A percentile compares a stretch with the other conserved stretches of the same genome.
These are phyloP conservation scores for Drosophila takahashii DNA, from an alignment of 1,140 invertebrate species.

Conservation along the genomic window DNA sequence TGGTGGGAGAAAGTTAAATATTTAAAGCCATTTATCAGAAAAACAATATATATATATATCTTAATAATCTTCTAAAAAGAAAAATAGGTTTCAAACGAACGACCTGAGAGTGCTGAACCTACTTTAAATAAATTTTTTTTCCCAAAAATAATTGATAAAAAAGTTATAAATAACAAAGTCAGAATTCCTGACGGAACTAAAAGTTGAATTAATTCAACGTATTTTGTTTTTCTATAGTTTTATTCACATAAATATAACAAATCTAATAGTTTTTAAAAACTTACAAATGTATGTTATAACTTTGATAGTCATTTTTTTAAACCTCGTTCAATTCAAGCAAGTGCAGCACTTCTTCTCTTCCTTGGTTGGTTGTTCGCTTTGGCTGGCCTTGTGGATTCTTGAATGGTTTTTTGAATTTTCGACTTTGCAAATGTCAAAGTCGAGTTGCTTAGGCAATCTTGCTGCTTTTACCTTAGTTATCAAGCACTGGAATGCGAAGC, in stretches of 20 bases:
- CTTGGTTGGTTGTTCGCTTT: not conserved
- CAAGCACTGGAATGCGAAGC: not conserved
- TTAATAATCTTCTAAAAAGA: not conserved
- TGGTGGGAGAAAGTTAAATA: not conserved
- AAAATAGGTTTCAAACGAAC: not conserved
- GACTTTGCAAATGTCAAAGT: not conserved
- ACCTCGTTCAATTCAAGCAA: not conserved
- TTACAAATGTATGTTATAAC: not conserved
- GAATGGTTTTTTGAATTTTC: not conserved
- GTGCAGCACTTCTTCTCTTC: not conserved
- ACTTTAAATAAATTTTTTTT: too few species aligned
- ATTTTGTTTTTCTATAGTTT: too few species aligned
- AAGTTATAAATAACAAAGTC: too few species aligned
- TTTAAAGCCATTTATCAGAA: too few species aligned
- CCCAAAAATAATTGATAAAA: too few species aligned
- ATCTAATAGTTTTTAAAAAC: not conserved
- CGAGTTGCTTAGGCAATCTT: not conserved
- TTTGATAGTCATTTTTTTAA: too few species aligned
- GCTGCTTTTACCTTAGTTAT: not conserved
- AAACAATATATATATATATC: too few species aligned
- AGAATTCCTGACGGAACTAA: too few species aligned
- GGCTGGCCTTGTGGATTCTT: not conserved
- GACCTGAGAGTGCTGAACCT: too few species aligned
- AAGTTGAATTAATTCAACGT: too few species aligned
- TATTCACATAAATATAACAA: too few species aligned